Base-by-base conservation (phyloP, 1,140 invertebrate genomes). In the Drosophila aff. region DNA sequence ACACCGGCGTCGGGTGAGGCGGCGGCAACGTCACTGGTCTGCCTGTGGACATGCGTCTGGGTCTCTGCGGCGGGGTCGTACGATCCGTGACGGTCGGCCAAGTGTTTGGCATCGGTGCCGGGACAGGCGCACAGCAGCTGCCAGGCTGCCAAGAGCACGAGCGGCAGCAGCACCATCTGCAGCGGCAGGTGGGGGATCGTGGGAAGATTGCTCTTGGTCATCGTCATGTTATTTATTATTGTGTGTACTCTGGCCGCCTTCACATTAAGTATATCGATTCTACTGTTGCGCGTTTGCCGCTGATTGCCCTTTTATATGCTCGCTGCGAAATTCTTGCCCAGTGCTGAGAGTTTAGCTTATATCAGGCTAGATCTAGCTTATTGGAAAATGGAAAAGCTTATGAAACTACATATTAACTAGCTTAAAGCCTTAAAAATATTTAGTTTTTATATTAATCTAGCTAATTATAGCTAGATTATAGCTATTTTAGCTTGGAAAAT, bases 11-110 rank as follows among this genome's bases (percentile, higher is more conserved):
- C 4, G 26, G 26, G 6, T 0, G 28, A 5, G 28, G 28, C 28
- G 28, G 28, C 40, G 46, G 11, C 40, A 47, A 41, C 64, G 21
- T 11, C 71, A 41, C 66, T 71, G 28, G 62, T 43, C 23, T 62
- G 46, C 28, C 31, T 63, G 74, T 82, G 38, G 21, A 15, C 10
- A 2, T 64, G 41, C 31, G 60, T 23, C 18, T 53, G 62, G 47
- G 40, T 13, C 18, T 38, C 59, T 15, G 60, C 18, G 9, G 26
- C 38, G 36, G 33, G 47, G 63, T 67, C 90, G 83, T 82, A 79
- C 76, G 85, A 92, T 92, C 68, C 78, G 62, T 84, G 79, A 74
- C 77, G 84, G 69, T 47, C 63, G 66, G 38, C 40, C 66, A 75
- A 61, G 38, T 90, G 83, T 36, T 82, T 87, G 31, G 82, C 82